Percentiles rank a stretch among this genome's conserved stretches.
These are phyloP conservation scores for Heteromurus nitidus DNA, from an alignment of 2,888 invertebrate species.

Conservation along the genomic window DNA sequence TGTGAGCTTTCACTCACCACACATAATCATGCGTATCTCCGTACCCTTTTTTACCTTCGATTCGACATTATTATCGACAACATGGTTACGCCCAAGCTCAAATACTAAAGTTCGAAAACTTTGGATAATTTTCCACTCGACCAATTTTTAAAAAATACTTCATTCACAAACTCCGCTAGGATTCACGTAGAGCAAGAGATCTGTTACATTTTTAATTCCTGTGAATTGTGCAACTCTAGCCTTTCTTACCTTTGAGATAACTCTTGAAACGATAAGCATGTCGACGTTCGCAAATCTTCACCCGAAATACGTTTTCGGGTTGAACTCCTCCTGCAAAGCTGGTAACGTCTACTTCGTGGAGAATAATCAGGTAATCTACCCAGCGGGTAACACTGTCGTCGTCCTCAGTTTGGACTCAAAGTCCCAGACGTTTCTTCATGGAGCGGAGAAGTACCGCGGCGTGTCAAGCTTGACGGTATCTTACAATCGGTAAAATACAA, in stretches of 20 bases:
- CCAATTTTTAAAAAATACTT: too few species aligned
- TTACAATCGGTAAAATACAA: slow-evolving; percentile 63
- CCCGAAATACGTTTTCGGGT: slow-evolving; percentile 71
- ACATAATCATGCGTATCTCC: too few species aligned
- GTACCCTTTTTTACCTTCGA: too few species aligned
- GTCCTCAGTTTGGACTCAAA: slow-evolving; percentile 77
- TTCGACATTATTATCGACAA: too few species aligned
- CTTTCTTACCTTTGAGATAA: neutral
- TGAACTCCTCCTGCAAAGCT: slow-evolving; percentile 62
- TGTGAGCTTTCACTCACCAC: too few species aligned
- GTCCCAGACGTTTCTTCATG: slow-evolving; percentile 75
- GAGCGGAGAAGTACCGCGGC: slow-evolving; percentile 75
- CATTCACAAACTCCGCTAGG: too few species aligned
- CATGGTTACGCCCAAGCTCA: too few species aligned
- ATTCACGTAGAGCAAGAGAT: too few species aligned
- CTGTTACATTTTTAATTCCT: too few species aligned
- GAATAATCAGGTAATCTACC: slow-evolving; percentile 70
- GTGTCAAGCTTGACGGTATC: slow-evolving; percentile 68
- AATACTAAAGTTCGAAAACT: too few species aligned
- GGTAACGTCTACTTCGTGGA: slow-evolving; percentile 69
- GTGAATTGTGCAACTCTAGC: too few species aligned
- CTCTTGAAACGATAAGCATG: slow-evolving; percentile 42
- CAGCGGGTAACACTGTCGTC: slow-evolving; percentile 76
- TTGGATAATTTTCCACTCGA: too few species aligned
- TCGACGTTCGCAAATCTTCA: slow-evolving; percentile 70